Evolutionary conservation across 2,113 vertebrate genomes (phyloP), one percentile per base, ranked within the genome.

Genomic region (Pyrgilauda ruficollis): DNA sequence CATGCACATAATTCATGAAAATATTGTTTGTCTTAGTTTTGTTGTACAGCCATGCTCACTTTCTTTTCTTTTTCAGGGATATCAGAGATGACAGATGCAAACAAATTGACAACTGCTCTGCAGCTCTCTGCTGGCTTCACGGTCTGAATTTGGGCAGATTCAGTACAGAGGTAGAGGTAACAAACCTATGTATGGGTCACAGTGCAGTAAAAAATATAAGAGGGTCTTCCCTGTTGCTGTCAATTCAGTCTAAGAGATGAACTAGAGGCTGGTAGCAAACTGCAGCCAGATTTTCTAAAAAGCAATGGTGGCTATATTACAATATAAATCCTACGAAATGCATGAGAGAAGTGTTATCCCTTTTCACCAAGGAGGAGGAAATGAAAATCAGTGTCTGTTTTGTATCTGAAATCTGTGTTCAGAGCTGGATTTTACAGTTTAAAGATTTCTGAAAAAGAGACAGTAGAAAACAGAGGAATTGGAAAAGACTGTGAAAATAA

Each of bases 241-340:
- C 11, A 18, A 46, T 89, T 92, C 58, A 66, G 26, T 44, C 21
- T 73, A 18, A 92, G 63, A 82, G 49, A n/a, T 27, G 31, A 88
- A 41, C 7, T n/a, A 49, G 41, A 62, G 16, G 6, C 21, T 85
- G 41, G 23, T 35, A 62, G 33, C 16, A 88, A 94, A 69, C 17
- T 5, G 1, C 7, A 68, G 30, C 7, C 39, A 43, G 35, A 39
- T 74, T 86, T 80, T 90, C 30, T 39, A 35, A 77, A 66, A 35
- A 37, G 1, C 3, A 26, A 1, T 7, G 4, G 4, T 66, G 39
- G 8, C 7, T 47, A 14, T 33, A 64, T 21, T 72, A 8, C 9
- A 30, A 28, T 11, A 20, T 30, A 44, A 72, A 68, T 78, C 10
- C 24, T 35, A 43, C 5, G 6, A 82, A 53, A 64, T 31, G 13